Evolutionary conservation across 2,888 invertebrate genomes (phyloP).

Genomic region (Ptilodon capucinus): DNA sequence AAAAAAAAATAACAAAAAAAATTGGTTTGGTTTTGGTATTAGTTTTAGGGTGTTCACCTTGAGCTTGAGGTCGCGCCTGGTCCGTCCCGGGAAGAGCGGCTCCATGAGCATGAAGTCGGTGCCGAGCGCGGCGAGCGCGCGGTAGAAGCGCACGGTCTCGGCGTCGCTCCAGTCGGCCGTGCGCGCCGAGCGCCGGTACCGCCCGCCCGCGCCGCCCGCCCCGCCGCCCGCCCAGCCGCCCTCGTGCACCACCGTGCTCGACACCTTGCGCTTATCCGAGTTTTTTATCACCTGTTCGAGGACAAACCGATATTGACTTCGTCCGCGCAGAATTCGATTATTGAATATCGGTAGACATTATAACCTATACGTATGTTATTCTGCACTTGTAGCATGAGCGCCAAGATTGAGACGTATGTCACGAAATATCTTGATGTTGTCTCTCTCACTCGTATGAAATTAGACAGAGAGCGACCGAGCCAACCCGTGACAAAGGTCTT

Average conservation of each 20-base stretch:
- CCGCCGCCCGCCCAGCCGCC: slow-evolving; percentile 77
- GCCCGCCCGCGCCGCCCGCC: slow-evolving; percentile 76
- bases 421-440: too few species aligned
- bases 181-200: slow-evolving; percentile 86
- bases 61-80: slow-evolving; percentile 91
- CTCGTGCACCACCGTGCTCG: slow-evolving; percentile 80
- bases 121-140: slow-evolving; percentile 93
- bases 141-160: slow-evolving; percentile 95
- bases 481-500: too few species aligned
- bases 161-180: slow-evolving; percentile 88
- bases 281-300: slow-evolving; percentile 89
- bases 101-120: slow-evolving; percentile 97
- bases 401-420: too few species aligned
- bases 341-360: too few species aligned
- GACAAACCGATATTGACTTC: too few species aligned
- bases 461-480: too few species aligned
- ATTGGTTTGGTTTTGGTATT: too few species aligned
- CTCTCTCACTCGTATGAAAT: too few species aligned
- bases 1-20: too few species aligned
- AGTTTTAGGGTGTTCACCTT: slow-evolving; percentile 77
- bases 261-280: slow-evolving; percentile 85
- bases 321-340: too few species aligned
- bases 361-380: too few species aligned
- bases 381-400: too few species aligned
- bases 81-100: slow-evolving; percentile 90